A percentile compares a stretch with the other conserved stretches of the same genome.
phyloP scores from a whole-genome alignment of 2,888 invertebrate species.

The Apotomis capreana region DNA sequence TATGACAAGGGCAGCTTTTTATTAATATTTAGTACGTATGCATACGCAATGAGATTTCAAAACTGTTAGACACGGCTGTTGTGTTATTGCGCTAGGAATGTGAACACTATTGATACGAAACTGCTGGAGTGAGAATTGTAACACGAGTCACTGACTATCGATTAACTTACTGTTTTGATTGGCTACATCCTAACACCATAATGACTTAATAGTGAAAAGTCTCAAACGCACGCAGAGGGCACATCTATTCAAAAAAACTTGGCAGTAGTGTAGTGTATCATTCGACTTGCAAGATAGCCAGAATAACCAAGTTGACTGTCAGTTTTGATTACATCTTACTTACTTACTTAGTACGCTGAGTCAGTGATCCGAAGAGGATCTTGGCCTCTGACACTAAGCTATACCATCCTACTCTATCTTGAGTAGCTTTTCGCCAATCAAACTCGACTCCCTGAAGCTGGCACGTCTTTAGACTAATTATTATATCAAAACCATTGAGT shows the following conservation, averaged over 20 bases:
- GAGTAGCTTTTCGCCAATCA: no score
- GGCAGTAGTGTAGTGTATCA: no score
- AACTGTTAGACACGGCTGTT: constrained; percentile 19
- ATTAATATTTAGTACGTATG: constrained; percentile 14
- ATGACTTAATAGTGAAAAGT: not conserved
- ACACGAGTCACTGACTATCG: constrained; percentile 5
- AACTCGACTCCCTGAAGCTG: no score
- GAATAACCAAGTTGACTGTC: not conserved
- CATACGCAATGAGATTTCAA: constrained; percentile 4
- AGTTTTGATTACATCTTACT: no score
- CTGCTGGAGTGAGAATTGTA: constrained; percentile 5
- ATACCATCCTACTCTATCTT: no score
- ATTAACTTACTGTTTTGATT: constrained; percentile 8
- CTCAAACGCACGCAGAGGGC: no score
- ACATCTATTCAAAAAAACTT: no score
- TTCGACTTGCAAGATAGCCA: no score
- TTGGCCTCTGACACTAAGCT: no score
- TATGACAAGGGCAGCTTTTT: constrained; percentile 24
- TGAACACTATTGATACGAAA: not conserved
- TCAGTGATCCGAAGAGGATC: no score
- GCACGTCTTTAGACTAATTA: not conserved
- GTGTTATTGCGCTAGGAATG: constrained; percentile 3
- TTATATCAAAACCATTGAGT: constrained; percentile 4
- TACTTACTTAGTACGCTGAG: no score
- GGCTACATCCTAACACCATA: not conserved